Conservation (phyloP, 2,113 vertebrate genomes). For the Capricornis sumatraensis region DNA sequence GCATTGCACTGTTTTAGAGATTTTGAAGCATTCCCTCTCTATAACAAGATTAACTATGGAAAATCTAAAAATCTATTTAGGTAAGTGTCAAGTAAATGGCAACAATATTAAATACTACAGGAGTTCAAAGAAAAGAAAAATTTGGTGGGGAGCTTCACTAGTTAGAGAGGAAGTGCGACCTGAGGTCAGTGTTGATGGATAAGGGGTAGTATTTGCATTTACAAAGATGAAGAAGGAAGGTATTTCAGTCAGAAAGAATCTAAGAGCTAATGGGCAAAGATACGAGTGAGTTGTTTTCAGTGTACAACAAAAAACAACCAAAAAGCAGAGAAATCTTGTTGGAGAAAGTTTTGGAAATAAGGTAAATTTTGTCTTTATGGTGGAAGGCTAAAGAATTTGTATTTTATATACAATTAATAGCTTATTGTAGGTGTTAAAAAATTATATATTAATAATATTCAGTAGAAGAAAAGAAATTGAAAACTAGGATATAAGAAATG, state of each 20-base stretch:
- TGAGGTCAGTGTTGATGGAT: not conserved
- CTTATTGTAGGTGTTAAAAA: not conserved
- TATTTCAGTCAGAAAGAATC: not conserved
- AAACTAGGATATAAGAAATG: not conserved
- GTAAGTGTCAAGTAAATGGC: not conserved
- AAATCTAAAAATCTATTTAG: not conserved
- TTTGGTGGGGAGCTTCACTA: not conserved
- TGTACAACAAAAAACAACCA: not conserved
- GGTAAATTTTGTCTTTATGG: not conserved
- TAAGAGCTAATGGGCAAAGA: not conserved
- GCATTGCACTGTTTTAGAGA: not conserved
- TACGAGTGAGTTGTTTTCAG: not conserved
- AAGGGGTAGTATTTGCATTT: not conserved
- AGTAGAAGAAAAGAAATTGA: not conserved
- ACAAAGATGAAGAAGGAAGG: not conserved
- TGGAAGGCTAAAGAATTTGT: not conserved
- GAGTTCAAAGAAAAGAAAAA: not conserved
- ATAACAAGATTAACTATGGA: not conserved
- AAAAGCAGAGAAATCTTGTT: not conserved
- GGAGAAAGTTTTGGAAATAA: not conserved
- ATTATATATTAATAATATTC: not conserved
- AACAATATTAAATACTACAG: not conserved
- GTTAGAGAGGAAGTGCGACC: not conserved
- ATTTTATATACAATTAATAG: not conserved
- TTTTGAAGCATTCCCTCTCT: not conserved